These are phyloP conservation scores for Hafferia zeledoni DNA, from an alignment of 2,797 vertebrate genomes.

Conservation along the genomic window DNA sequence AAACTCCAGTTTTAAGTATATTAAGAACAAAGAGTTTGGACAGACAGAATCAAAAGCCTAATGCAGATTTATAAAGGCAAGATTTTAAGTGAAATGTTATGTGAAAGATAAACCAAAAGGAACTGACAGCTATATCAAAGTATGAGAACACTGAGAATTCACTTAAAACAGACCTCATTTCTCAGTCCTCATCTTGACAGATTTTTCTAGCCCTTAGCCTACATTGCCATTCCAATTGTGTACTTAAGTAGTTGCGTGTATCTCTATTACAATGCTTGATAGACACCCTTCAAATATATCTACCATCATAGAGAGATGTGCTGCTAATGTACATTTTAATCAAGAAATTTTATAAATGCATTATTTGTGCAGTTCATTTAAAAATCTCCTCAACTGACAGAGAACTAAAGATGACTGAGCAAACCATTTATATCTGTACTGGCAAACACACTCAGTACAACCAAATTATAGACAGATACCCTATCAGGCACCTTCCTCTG, in stretches of 20 bases:
- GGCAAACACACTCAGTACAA: not conserved
- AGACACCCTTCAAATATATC: not conserved
- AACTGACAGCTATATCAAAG: not conserved
- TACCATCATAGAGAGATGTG: not conserved
- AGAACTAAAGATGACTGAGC: not conserved
- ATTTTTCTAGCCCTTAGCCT: not conserved
- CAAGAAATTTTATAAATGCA: not conserved
- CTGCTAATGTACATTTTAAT: not conserved
- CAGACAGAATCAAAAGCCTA: not conserved
- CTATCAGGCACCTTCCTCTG: not conserved
- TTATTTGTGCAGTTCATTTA: not conserved
- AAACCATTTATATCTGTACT: not conserved
- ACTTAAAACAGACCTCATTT: not conserved
- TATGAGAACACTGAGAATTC: not conserved
- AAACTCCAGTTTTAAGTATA: not conserved
- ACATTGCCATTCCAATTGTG: not conserved
- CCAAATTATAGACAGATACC: not conserved
- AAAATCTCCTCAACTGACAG: not conserved
- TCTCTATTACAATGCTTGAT: not conserved
- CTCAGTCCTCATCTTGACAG: not conserved
- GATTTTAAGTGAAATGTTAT: not conserved
- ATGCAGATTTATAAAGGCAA: not conserved
- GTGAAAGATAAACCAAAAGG: not conserved
- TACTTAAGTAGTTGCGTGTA: not conserved
- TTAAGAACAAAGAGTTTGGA: not conserved